Base-by-base conservation (phyloP, 2,113 vertebrate genomes). In the Osmerus eperlanus region DNA sequence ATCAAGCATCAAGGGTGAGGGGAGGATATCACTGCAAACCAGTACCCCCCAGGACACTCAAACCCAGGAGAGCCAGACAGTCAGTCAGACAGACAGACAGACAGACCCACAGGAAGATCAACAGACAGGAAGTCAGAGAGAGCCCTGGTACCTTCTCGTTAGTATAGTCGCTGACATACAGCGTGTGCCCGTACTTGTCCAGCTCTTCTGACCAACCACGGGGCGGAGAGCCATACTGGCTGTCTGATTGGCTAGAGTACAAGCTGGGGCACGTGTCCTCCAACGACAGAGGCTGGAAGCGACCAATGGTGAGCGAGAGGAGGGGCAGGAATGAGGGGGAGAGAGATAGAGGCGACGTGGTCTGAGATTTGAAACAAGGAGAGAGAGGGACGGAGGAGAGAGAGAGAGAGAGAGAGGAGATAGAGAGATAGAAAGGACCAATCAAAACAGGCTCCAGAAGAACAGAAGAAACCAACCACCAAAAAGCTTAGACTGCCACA, bases 81-180 rank as follows among this genome's bases (percentile, higher is more conserved):
- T n/a, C n/a, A n/a, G n/a, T n/a, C n/a, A n/a, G n/a, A n/a, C n/a
- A n/a, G n/a, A n/a, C n/a, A n/a, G n/a, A 64, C 41, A 51, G 29
- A 55, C 53, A 65, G 13, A 11, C 15, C 28, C 29, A 65, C 3
- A 36, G 14, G 15, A 11, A 36, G 23, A 13, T 9, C 15, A 6
- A n/a, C 60, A 63, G 19, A 21, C 28, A 60, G 72, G 41, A 19
- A 67, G 41, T 54, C 36, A 54, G 73, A 79, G 73, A 79, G 3
- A 56, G 70, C 54, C 59, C 15, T 23, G 28, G 92, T 97, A 97
- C 96, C 96, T 98, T 98, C 94, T 98, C 96, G 81, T 96, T 96
- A 89, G 96, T 98, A 92, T 93, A 93, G 91, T 97, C 94, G 93
- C 94, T 97, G 92, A 96, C 91, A 93, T 98, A 99, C 84, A 98